These are phyloP conservation scores for Pogonus chalceus DNA, from an alignment of 1,140 invertebrate species.

Conservation along the genomic window DNA sequence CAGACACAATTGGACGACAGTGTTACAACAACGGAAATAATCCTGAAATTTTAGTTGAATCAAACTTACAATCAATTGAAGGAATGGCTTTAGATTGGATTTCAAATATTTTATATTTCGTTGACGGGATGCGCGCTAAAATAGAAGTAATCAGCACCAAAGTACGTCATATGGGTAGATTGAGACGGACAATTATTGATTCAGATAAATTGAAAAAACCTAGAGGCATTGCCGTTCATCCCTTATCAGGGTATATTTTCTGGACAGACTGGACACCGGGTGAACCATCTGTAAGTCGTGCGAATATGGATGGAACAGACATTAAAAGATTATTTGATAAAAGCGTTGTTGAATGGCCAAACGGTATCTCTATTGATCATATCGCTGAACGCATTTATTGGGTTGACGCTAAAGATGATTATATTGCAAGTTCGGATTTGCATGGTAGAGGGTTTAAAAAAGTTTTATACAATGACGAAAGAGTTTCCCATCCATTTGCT, in stretches of 20 bases:
- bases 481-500: constrained; percentile 71
- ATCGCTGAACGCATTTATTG: constrained; percentile 67
- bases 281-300: constrained; percentile 68
- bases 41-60: constrained; percentile 61
- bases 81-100: constrained; percentile 91
- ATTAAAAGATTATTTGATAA: constrained; percentile 57
- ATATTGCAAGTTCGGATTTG: constrained; percentile 76
- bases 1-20: constrained; percentile 67
- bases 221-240: constrained; percentile 80
- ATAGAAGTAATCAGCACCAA: constrained; percentile 74
- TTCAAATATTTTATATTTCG: constrained; percentile 85
- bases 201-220: constrained; percentile 64
- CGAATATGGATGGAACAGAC: constrained; percentile 75
- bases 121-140: constrained; percentile 65
- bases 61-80: constrained; percentile 71
- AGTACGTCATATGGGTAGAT: constrained; percentile 51
- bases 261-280: constrained; percentile 87
- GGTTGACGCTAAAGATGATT: constrained; percentile 80
- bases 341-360: constrained; percentile 68
- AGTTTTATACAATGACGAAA: constrained; percentile 53
- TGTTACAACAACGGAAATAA: constrained; percentile 59
- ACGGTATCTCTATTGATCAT: constrained; percentile 77
- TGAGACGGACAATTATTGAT: constrained; percentile 68
- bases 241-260: constrained; percentile 72
- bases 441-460: constrained; percentile 68